Percentiles rank a stretch among this genome's conserved stretches.
Evolutionary conservation across 2,888 invertebrate genomes (phyloP).

Genomic region (Andrena praecox): DNA sequence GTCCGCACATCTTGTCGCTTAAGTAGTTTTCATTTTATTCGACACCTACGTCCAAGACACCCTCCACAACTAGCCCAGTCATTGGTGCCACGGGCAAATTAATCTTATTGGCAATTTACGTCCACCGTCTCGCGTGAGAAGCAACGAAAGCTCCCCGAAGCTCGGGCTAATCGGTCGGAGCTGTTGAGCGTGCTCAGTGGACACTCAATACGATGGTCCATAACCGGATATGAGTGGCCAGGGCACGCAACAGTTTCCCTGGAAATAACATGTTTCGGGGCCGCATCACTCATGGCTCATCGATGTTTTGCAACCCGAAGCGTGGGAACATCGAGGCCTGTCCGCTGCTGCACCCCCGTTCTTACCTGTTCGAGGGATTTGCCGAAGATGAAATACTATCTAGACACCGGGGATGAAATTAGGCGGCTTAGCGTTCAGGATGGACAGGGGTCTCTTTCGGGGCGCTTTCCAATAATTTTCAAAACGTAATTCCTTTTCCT

Average conservation of each 20-base stretch:
- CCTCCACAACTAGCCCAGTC: too few species aligned
- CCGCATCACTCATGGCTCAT: slow-evolving; percentile 58
- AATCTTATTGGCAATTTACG: not conserved
- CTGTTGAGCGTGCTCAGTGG: not conserved
- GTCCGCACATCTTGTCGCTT: too few species aligned
- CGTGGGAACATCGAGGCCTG: slow-evolving; percentile 76
- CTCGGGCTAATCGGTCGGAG: not conserved
- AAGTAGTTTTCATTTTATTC: too few species aligned
- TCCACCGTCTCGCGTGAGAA: not conserved
- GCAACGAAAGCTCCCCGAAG: not conserved
- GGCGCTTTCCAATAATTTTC: slow-evolving; percentile 73
- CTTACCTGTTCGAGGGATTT: slow-evolving; percentile 79
- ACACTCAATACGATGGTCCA: slow-evolving; percentile 58
- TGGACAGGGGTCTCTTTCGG: slow-evolving; percentile 73
- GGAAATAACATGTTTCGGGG: slow-evolving; percentile 65
- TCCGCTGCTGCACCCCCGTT: slow-evolving; percentile 65
- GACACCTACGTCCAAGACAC: too few species aligned
- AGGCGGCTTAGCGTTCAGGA: slow-evolving; percentile 76
- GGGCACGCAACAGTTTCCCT: slow-evolving; percentile 67
- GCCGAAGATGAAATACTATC: slow-evolving; percentile 78
- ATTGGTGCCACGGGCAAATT: too few species aligned
- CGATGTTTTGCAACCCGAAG: slow-evolving; percentile 77
- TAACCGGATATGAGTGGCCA: slow-evolving; percentile 66
- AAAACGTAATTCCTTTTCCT: slow-evolving; percentile 69
- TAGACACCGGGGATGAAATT: slow-evolving; percentile 78